phyloP scores from a whole-genome alignment of 1,140 invertebrate genomes.

The Ooceraea biroi region DNA sequence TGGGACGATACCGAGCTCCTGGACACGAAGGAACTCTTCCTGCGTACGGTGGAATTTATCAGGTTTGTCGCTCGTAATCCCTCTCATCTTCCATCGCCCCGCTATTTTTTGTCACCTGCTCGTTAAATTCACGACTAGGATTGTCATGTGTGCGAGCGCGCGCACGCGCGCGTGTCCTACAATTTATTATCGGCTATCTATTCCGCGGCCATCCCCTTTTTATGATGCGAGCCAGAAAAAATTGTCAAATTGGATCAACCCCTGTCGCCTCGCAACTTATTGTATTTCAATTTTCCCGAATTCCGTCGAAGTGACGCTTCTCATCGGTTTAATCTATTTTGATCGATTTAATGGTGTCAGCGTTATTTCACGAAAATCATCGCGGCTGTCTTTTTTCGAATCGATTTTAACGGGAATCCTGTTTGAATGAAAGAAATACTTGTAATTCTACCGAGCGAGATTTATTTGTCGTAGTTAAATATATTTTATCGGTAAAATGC shows the following conservation, averaged over 20 bases:
- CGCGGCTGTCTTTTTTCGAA: background rate
- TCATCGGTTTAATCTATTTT: conserved; percentile 7
- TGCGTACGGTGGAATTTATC: conserved; percentile 97
- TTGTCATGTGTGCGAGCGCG: no score
- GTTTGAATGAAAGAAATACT: background rate
- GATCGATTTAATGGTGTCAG: background rate
- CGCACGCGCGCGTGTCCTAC: background rate
- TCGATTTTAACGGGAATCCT: background rate
- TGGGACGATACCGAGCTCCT: conserved; percentile 96
- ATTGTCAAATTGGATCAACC: conserved; percentile 28
- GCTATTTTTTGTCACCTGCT: background rate
- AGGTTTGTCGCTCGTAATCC: conserved; percentile 75
- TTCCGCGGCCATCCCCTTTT: conserved; percentile 9
- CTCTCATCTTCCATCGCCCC: background rate
- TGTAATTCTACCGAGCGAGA: background rate
- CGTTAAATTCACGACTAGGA: conserved; percentile 1
- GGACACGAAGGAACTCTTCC: conserved; percentile 97
- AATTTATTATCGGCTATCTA: conserved; percentile 59
- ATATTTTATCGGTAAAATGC: background rate
- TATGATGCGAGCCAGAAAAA: background rate
- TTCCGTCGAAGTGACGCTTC: background rate
- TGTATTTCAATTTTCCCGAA: conserved; percentile 34
- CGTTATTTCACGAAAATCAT: conserved; percentile 23
- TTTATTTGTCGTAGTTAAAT: conserved; percentile 22
- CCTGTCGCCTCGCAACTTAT: conserved; percentile 12